These are phyloP conservation scores for Turdus rufiventris DNA, from an alignment of 2,113 vertebrate species.

Conservation along the genomic window DNA sequence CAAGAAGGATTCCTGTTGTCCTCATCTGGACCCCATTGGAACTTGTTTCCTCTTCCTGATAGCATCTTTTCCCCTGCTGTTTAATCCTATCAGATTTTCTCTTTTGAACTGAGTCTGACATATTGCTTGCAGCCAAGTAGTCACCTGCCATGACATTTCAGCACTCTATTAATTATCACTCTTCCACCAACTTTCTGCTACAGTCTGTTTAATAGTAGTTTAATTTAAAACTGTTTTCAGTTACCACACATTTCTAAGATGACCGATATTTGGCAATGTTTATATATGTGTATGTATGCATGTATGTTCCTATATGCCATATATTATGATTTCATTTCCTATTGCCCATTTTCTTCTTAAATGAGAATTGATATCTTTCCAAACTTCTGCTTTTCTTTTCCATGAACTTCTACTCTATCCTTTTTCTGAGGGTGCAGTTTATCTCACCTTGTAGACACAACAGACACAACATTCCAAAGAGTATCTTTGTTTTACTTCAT, in stretches of 20 bases:
- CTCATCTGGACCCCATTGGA: background rate
- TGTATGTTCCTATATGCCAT: accelerated
- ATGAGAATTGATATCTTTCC: background rate
- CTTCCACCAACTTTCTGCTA: background rate
- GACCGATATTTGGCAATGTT: background rate
- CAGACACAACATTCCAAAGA: background rate
- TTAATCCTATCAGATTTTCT: background rate
- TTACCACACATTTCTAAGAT: background rate
- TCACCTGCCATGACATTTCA: background rate
- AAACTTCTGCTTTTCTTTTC: background rate
- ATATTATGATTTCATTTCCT: background rate
- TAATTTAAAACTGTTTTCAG: background rate
- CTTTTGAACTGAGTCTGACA: background rate
- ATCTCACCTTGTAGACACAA: background rate
- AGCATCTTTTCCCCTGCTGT: background rate
- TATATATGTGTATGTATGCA: no score
- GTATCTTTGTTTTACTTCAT: background rate
- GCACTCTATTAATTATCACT: background rate
- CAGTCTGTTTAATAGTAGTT: background rate
- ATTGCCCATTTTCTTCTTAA: background rate
- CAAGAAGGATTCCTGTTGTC: background rate
- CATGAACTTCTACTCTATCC: background rate
- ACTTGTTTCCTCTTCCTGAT: background rate
- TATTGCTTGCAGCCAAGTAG: background rate
- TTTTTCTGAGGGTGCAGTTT: background rate